These are phyloP conservation scores for Neostethus bicornis DNA, from an alignment of 2,797 vertebrate genomes.

Conservation along the genomic window DNA sequence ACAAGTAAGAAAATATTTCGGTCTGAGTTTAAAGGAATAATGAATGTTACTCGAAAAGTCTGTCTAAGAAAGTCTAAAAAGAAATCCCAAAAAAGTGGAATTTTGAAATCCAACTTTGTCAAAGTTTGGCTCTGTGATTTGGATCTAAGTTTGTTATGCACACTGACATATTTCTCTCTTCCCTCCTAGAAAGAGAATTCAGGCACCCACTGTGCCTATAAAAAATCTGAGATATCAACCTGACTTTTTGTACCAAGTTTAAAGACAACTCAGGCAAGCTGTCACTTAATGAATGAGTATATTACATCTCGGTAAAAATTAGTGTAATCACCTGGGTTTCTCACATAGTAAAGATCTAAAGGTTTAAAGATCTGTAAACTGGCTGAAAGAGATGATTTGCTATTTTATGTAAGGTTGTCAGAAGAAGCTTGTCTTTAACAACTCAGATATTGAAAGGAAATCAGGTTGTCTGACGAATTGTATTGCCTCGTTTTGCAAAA, in stretches of 20 bases:
- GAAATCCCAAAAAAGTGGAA: slow-evolving; percentile 25
- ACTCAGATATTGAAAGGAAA: not conserved
- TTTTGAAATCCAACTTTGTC: slow-evolving; percentile 30
- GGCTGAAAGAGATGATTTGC: not conserved
- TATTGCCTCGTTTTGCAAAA: not conserved
- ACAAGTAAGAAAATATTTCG: slow-evolving; percentile 31
- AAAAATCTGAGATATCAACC: not conserved
- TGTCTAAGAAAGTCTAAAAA: slow-evolving; percentile 20
- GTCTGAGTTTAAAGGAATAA: slow-evolving; percentile 32
- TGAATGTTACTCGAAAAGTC: slow-evolving; percentile 9
- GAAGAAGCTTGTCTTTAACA: not conserved
- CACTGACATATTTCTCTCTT: slow-evolving; percentile 3
- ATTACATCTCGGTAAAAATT: not conserved
- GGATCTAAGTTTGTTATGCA: slow-evolving; percentile 24
- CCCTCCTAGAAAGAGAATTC: slow-evolving; percentile 17
- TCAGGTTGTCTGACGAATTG: not conserved
- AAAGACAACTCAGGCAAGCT: slow-evolving; percentile 1
- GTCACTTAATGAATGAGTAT: not conserved
- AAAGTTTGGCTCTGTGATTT: slow-evolving; percentile 21
- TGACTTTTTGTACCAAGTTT: not conserved
- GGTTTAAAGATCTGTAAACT: not conserved
- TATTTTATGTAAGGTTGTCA: not conserved
- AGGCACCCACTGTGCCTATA: slow-evolving; percentile 23
- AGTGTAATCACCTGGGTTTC: too few species aligned
- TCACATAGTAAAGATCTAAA: not conserved